A percentile compares a stretch with the other conserved stretches of the same genome.
phyloP scores from a whole-genome alignment of 2,797 vertebrate genomes.

The Ptychobarbus kaznakovi region DNA sequence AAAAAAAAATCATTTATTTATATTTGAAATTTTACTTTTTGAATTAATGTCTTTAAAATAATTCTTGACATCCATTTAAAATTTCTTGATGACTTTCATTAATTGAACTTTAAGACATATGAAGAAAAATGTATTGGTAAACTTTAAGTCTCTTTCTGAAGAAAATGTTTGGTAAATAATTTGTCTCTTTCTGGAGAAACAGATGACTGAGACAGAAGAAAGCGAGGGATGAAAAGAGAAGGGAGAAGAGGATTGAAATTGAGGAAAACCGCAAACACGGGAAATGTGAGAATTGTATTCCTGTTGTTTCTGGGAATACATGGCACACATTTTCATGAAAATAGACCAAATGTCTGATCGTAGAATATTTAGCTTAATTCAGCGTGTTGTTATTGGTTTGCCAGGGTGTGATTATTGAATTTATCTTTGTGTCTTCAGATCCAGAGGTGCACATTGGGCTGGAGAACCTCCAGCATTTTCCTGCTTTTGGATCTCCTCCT shows the following conservation, averaged over 20 bases:
- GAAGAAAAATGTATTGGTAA: neutral
- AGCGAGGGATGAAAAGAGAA: conserved; percentile 91
- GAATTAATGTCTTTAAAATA: too few species aligned
- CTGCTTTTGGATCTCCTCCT: conserved; percentile 87
- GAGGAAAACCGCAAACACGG: conserved; percentile 98
- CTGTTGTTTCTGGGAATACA: neutral
- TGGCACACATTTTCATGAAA: neutral
- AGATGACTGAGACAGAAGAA: conserved; percentile 98
- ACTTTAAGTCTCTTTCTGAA: neutral
- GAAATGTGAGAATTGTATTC: conserved; percentile 84
- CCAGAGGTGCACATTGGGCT: conserved; percentile 95
- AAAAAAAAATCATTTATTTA: too few species aligned
- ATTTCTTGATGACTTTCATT: neutral
- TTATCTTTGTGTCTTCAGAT: conserved; percentile 72
- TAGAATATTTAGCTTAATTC: neutral
- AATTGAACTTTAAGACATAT: neutral
- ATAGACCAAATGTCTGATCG: neutral
- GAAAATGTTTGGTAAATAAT: neutral
- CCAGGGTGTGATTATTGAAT: neutral
- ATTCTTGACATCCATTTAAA: too few species aligned
- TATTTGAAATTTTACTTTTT: too few species aligned
- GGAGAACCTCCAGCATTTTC: conserved; percentile 97
- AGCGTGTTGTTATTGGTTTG: neutral
- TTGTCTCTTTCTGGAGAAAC: conserved; percentile 20
- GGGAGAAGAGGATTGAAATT: conserved; percentile 94